Base-by-base conservation (phyloP, 2,888 invertebrate genomes). In the Meloe dianella region DNA sequence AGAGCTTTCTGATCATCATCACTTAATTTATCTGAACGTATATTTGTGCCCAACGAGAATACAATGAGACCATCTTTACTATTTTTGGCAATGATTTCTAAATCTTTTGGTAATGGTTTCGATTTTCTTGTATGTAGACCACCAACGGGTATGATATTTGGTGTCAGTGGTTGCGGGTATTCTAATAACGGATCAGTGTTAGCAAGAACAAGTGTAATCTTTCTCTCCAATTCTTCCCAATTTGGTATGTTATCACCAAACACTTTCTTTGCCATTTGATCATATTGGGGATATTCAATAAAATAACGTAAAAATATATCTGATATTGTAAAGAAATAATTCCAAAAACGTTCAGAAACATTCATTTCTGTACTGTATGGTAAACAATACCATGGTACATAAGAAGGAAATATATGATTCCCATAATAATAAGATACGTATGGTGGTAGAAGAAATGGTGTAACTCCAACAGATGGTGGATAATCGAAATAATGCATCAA, bases 41-140 rank as follows among this genome's bases (percentile, higher is more conserved):
- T 66, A 61, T 81, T 80, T 1, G 83, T 78, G 1, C 84, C 84
- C 30, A 84, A 69, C 32, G 81, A 80, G 68, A 84, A 83, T 62
- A 78, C 75, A 27, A 84, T 78, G 1, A 82, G 78, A 0, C 84
- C 84, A 54, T 83, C 68, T 59, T 79, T 76, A 3, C 82, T 77
- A 22, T 75, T 76, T 57, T 80, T 79, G 54, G 82, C 63, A 59
- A 81, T 80, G 38, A 73, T 71, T 71, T 79, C 71, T 12, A 83
- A 66, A 61, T 81, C 80, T 79, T 79, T 64, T 41, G 78, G 75
- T 66, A 79, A 66, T 17, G 54, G 27, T 65, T 74, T 69, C 0
- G 70, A 47, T 27, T 71, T 64, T 67, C 70, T 67, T 6, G 74
- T 73, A 60, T 82, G 82, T n/a, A 81, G 65, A 27, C 80, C 80